Conservation (phyloP, 1,140 invertebrate species). For the Probaryconus sp. region DNA sequence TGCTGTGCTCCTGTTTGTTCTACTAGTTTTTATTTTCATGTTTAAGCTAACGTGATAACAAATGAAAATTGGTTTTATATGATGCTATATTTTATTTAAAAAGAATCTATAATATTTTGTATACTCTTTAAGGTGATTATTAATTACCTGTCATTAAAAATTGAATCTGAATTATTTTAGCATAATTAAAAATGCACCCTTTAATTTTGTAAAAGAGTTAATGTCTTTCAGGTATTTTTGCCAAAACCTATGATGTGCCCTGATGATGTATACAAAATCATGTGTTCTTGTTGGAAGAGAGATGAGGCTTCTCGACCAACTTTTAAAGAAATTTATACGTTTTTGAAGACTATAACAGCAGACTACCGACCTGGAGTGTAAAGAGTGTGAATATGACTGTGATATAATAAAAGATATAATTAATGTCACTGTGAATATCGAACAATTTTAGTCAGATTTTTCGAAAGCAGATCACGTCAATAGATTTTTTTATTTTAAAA, state of each 20-base stretch:
- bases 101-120: too few relatives aligned
- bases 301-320: conserved; percentile 83
- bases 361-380: conserved; percentile 78
- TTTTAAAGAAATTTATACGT: conserved; percentile 87
- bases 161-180: too few relatives aligned
- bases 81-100: too few relatives aligned
- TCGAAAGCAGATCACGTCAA: too few relatives aligned
- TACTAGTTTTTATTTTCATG: too few relatives aligned
- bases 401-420: conserved; percentile 65
- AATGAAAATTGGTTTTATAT: too few relatives aligned
- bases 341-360: conserved; percentile 82
- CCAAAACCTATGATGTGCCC: conserved; percentile 86
- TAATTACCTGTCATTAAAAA: conserved; percentile 2
- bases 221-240: conserved; percentile 80
- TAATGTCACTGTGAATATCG: conserved; percentile 16
- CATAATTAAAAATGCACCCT: too few relatives aligned
- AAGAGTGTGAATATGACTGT: conserved; percentile 69
- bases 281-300: conserved; percentile 88
- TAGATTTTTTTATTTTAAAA: too few relatives aligned
- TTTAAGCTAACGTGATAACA: too few relatives aligned
- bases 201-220: too few relatives aligned
- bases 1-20: too few relatives aligned
- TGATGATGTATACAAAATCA: conserved; percentile 87
- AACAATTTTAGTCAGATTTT: background rate
- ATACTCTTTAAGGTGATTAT: too few relatives aligned